phyloP scores from a whole-genome alignment of 1,140 invertebrate genomes.

The Metopolophium dirhodum region DNA sequence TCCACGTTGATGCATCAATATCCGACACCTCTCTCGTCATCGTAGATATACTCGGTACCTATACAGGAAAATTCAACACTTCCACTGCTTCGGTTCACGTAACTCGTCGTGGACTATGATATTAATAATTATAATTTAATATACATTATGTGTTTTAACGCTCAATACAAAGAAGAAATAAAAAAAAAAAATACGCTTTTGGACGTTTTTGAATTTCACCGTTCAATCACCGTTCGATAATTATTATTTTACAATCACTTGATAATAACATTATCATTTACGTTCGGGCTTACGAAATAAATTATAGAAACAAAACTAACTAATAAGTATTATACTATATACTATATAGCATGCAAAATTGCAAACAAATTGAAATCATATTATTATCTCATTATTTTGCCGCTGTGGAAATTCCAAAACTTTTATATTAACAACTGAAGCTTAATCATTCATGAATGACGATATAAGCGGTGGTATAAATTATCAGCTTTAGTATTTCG shows the following conservation, averaged over 20 bases:
- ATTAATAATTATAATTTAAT: background rate
- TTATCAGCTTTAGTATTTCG: too few species aligned
- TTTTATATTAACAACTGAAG: too few species aligned
- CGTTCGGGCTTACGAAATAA: too few species aligned
- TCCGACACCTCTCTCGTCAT: background rate
- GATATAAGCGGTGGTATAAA: too few species aligned
- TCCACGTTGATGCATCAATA: background rate
- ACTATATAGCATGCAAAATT: too few species aligned
- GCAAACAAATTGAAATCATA: too few species aligned
- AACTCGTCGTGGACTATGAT: background rate
- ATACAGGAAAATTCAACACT: background rate
- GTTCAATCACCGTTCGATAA: background rate
- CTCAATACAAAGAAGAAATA: background rate
- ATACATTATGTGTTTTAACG: background rate
- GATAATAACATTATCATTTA: too few species aligned
- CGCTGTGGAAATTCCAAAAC: too few species aligned
- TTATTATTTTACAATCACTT: background rate
- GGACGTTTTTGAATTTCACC: background rate
- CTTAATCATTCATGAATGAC: too few species aligned
- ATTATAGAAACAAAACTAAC: too few species aligned
- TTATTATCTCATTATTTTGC: too few species aligned
- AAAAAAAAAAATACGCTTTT: background rate
- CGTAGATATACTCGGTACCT: background rate
- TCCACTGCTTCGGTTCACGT: background rate
- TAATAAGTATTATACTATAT: too few species aligned